Percentiles rank a stretch among this genome's conserved stretches.
phyloP scores from a whole-genome alignment of 2,797 vertebrate genomes.

The Megalops cyprinoides region DNA sequence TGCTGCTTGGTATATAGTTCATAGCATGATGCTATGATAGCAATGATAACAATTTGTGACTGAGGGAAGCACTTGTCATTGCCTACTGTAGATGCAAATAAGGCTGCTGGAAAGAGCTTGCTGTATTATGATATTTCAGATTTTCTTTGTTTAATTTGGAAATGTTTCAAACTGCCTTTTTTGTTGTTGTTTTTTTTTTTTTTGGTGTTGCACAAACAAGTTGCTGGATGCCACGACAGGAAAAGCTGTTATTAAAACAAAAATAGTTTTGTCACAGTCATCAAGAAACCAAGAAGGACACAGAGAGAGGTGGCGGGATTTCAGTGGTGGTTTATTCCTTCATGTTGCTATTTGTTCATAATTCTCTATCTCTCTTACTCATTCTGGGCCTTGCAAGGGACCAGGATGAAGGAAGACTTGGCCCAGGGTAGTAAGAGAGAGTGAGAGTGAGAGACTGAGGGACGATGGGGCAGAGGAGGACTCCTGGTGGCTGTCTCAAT shows the following conservation, averaged over 20 bases:
- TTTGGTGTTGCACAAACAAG: constrained; percentile 35
- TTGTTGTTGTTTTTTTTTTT: neutral
- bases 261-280: constrained; percentile 38
- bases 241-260: constrained; percentile 41
- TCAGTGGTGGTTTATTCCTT: neutral
- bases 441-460: constrained; percentile 34
- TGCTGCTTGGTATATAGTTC: constrained; percentile 69
- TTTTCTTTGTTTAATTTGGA: constrained; percentile 48
- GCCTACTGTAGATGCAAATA: constrained; percentile 15
- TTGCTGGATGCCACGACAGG: constrained; percentile 35
- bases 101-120: neutral
- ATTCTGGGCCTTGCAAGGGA: constrained; percentile 14
- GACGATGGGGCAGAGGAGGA: constrained; percentile 41
- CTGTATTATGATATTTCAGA: neutral
- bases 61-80: neutral
- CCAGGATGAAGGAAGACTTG: constrained; percentile 21
- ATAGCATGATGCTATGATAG: constrained; percentile 44
- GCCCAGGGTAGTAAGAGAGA: constrained; percentile 28
- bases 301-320: neutral
- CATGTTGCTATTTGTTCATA: neutral
- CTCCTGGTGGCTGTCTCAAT: constrained; percentile 61
- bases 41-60: constrained; percentile 52
- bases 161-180: constrained; percentile 47
- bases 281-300: constrained; percentile 41
- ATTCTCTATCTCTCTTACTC: neutral